These are phyloP conservation scores for Branchellion lobata DNA, from an alignment of 2,888 invertebrate species.

Conservation along the genomic window DNA sequence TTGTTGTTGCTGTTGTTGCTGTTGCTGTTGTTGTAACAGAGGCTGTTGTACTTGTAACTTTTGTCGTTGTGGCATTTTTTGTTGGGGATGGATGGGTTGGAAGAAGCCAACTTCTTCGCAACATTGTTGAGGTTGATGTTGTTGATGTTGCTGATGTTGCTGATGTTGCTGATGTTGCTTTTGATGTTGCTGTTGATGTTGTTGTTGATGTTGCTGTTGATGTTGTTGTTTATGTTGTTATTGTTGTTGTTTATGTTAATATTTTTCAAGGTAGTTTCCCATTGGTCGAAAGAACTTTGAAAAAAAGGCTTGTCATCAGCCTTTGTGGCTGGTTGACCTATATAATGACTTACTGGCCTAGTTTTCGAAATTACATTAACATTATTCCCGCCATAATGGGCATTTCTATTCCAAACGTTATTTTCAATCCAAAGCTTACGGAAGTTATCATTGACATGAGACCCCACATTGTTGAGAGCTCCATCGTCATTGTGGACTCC, in stretches of 20 bases:
- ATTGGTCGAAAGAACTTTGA: neutral
- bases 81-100: neutral
- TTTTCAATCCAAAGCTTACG: too few relatives aligned
- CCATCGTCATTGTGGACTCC: too few relatives aligned
- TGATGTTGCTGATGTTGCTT: neutral
- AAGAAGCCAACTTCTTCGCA: too few relatives aligned
- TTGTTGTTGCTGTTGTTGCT: neutral
- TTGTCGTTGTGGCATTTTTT: neutral
- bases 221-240: neutral
- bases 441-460: too few relatives aligned
- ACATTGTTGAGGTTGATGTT: neutral
- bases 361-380: too few relatives aligned
- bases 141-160: neutral
- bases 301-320: neutral
- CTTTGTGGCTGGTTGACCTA: neutral
- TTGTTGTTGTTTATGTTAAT: neutral
- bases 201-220: neutral
- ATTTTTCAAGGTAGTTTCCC: neutral
- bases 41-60: neutral
- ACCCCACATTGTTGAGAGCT: too few relatives aligned
- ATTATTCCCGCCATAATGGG: too few relatives aligned
- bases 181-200: neutral
- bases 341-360: neutral
- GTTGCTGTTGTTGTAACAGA: neutral
- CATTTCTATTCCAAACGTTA: too few relatives aligned